Base-by-base conservation (phyloP, 1,140 invertebrate genomes). In the Phymorhynchus buccinoides region DNA sequence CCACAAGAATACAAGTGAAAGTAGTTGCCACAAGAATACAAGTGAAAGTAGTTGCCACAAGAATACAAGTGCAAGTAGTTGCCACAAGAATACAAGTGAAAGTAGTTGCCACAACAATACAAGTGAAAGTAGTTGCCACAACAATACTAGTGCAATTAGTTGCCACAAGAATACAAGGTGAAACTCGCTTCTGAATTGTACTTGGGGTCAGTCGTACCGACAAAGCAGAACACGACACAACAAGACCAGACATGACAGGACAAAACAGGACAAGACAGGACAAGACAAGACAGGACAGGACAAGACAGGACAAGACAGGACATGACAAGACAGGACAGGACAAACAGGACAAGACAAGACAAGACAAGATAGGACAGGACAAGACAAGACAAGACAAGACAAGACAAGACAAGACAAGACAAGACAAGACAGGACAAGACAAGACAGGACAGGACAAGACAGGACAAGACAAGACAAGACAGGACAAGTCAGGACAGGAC, bases 361-460 rank as follows among this genome's bases (percentile, higher is more conserved):
- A 66, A 52, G 85, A 66, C 85, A 83, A 16, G 85, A 75, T 71
- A 86, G 52, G 37, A 75, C 80, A 86, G 30, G 68, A 73, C n/a
- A 73, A 35, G 68, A 73, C 68, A 73, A 18, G n/a, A 73, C 68
- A 30, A 18, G 68, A 73, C 68, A 83, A 22, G 39, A 37, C 75
- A 62, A 18, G 37, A 75, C 73, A 75, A 27, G 73, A 41, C 37
- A 75, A 27, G 73, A 41, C 71, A 75, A 30, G 71, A 75, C 71
- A 75, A 30, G 71, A 75, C 71, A 75, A 16, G 56, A 78, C 71
- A 77, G 52, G 77, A 85, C 66, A 85, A 1, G 62, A 80, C 80
- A 56, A 4, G 85, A 82, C 85, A 73, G 42, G 80, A 6, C 80
- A 56, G 3, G 80, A 82, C 85, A 73, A n/a, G 80, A 52, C 42